Conservation (phyloP, 2,113 vertebrate species). For the Apeltes quadracus region DNA sequence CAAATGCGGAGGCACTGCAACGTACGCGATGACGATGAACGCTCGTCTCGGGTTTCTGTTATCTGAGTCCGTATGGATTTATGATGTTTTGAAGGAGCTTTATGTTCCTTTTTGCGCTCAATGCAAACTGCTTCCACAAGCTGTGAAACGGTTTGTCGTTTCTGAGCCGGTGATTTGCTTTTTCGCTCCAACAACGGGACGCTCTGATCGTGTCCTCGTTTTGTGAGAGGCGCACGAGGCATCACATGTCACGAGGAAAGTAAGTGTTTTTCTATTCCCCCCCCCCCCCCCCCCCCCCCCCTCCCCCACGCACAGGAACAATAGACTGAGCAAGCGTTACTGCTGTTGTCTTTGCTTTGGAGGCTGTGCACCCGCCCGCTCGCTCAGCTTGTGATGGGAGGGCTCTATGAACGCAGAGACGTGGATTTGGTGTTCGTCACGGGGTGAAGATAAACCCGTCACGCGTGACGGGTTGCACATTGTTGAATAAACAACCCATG, state of each 20-base stretch:
- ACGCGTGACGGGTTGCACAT: not conserved
- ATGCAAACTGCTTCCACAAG: conserved; percentile 13
- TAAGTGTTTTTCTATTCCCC: conserved; percentile 27
- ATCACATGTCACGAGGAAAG: conserved; percentile 44
- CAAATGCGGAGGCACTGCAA: not conserved
- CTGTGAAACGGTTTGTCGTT: not conserved
- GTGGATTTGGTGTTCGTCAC: conserved; percentile 16
- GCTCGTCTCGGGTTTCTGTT: conserved; percentile 50
- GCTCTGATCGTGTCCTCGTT: conserved; percentile 13
- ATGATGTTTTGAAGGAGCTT: conserved; percentile 8
- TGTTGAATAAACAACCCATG: not conserved
- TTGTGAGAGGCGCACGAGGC: conserved; percentile 22
- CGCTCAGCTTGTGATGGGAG: conserved; percentile 13
- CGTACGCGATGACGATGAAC: not conserved
- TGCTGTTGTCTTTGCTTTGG: conserved; percentile 15
- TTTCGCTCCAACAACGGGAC: conserved; percentile 23
- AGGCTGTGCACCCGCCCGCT: conserved; percentile 31
- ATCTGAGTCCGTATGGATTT: conserved; percentile 62
- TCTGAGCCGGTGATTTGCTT: conserved; percentile 17
- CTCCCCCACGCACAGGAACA: conserved; percentile 6
- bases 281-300: not conserved
- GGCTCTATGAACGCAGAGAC: conserved; percentile 7
- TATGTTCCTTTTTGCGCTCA: conserved; percentile 20
- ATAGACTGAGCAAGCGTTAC: conserved; percentile 33
- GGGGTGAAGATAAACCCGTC: no score